Evolutionary conservation across 2,797 vertebrate species (phyloP), one percentile per base, ranked within the genome.

Genomic region (Decapterus maruadsi): DNA sequence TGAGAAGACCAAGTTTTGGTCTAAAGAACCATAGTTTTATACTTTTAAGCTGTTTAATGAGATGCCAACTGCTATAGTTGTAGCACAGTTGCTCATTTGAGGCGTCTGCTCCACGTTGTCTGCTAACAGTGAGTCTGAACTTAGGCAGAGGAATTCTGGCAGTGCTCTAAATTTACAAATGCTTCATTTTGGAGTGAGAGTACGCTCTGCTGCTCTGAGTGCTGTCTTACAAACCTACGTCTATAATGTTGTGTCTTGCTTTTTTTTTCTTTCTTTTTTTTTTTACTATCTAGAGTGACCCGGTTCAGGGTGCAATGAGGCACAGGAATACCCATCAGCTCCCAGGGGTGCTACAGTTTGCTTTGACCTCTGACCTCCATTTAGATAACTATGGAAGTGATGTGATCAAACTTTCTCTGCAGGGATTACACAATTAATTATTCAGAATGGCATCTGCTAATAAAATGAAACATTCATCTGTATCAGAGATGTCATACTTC

Each of bases 151-250:
- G 63, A 51, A 61, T 78, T 68, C 57, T 73, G 82, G 55, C 59
- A 78, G 51, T 50, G 53, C 26, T 64, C 68, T 65, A 58, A 75
- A 73, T 80, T 76, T 67, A 72, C 59, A 73, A 64, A 85, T 6
- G 54, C 51, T 84, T 85, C 26, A 68, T 68, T 82, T 80, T 78
- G 61, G 61, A 77, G 58, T 75, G 29, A 17, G 65, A 68, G 63
- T 51, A 54, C 14, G n/a, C 45, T 62, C 8, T 22, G 64, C 26
- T 66, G 63, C 67, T 76, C 34, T 0, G 17, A 68, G 38, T 29
- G 26, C 45, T 45, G 55, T 40, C 63, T 72, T n/a, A 69, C 31
- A 72, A 75, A 58, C 38, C 61, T 34, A 13, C 45, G 6, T 63
- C 38, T 31, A 19, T 56, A 20, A 50, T 26, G 26, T 26, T 26